Conservation (phyloP, 2,888 invertebrate species). For the Dicyrtoma fusca region DNA sequence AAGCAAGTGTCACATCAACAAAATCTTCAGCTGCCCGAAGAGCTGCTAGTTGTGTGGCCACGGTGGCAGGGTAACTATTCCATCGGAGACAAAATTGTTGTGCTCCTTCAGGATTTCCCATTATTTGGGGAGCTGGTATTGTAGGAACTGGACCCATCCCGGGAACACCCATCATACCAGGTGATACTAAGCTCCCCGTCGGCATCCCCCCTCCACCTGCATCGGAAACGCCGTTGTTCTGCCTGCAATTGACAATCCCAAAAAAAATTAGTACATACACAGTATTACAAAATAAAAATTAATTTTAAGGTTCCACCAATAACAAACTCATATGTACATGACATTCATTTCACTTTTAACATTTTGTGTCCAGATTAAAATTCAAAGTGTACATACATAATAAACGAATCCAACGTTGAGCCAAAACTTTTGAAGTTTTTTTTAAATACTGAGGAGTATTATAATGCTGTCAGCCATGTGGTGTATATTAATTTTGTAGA, state of each 20-base stretch:
- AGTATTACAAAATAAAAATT: no score
- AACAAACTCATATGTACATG: no score
- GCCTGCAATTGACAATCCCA: no score
- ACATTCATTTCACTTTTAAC: no score
- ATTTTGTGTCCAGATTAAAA: no score
- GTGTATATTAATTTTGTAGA: background rate
- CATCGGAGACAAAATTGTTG: constrained; percentile 88
- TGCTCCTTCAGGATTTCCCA: constrained; percentile 46
- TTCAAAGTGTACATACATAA: constrained; percentile 16
- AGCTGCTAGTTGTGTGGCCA: constrained; percentile 82
- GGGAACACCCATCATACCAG: constrained; percentile 25
- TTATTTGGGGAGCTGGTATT: constrained; percentile 33
- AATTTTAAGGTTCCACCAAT: no score
- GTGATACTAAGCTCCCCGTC: constrained; percentile 9
- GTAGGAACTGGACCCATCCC: background rate
- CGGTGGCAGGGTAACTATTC: constrained; percentile 82
- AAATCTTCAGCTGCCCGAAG: constrained; percentile 83
- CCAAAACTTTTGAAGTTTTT: constrained; percentile 1
- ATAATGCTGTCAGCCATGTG: constrained; percentile 25
- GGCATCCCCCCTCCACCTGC: constrained; percentile 32
- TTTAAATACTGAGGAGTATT: background rate
- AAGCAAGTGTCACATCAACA: constrained; percentile 84
- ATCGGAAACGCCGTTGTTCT: constrained; percentile 29
- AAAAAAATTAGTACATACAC: no score
- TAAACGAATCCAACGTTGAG: constrained; percentile 3